These are phyloP conservation scores for Omphaloscelis lunosa DNA, from an alignment of 2,888 invertebrate species.

Conservation along the genomic window DNA sequence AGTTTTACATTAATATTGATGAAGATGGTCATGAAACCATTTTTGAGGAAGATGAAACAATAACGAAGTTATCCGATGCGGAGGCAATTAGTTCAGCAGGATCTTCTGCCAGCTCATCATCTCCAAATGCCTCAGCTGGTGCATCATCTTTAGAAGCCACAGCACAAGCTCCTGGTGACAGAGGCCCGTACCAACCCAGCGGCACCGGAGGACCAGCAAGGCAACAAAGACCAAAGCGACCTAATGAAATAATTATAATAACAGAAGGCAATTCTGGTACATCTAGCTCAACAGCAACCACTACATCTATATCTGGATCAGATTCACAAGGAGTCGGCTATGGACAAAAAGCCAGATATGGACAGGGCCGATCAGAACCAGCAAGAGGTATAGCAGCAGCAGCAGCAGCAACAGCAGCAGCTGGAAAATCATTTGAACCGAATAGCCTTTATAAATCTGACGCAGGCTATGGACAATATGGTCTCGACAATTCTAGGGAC, in stretches of 20 bases:
- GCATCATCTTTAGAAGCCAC: neutral
- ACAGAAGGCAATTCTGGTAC: neutral
- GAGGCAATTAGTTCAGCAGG: neutral
- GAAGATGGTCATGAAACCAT: constrained; percentile 74
- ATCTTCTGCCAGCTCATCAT: constrained; percentile 22
- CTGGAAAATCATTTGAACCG: no score
- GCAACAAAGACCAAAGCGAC: neutral
- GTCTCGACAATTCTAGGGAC: no score
- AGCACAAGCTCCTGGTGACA: neutral
- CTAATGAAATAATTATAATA: constrained; percentile 5
- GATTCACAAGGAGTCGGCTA: neutral
- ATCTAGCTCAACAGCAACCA: neutral
- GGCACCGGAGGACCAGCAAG: neutral
- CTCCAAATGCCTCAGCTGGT: neutral
- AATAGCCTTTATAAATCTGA: no score
- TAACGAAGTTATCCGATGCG: constrained; percentile 48
- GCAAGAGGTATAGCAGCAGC: no score
- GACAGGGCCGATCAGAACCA: neutral
- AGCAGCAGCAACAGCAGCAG: no score
- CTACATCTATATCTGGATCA: neutral
- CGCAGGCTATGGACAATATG: no score
- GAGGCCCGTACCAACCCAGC: neutral
- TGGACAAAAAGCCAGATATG: constrained; percentile 2
- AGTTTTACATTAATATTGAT: constrained; percentile 72
- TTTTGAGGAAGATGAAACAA: constrained; percentile 78